A percentile compares a stretch with the other conserved stretches of the same genome.
Evolutionary conservation across 2,797 vertebrate species (phyloP).

Genomic region (Zenarchopterus dispar): DNA sequence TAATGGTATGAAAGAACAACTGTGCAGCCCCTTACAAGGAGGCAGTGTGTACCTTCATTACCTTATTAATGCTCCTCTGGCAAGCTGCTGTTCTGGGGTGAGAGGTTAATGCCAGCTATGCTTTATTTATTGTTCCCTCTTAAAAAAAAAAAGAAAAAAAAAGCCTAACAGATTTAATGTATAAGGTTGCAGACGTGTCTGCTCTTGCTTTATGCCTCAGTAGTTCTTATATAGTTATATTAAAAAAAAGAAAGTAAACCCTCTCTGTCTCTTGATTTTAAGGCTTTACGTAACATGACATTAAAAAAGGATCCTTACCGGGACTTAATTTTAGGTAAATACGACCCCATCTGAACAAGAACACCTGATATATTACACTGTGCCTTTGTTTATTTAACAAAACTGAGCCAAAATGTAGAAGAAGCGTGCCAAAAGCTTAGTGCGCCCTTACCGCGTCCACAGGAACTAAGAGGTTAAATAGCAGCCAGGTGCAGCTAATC

Average conservation of each 20-base stretch:
- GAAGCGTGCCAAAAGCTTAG: no score
- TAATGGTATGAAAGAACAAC: constrained; percentile 85
- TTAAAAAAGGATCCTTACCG: background rate
- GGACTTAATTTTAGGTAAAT: background rate
- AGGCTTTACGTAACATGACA: background rate
- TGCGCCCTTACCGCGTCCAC: no score
- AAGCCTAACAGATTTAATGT: constrained; percentile 83
- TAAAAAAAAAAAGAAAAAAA: constrained; percentile 53
- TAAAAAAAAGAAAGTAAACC: background rate
- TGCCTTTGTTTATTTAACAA: no score
- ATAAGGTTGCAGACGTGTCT: constrained; percentile 78
- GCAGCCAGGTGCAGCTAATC: no score
- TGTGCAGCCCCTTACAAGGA: constrained; percentile 85
- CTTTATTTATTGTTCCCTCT: constrained; percentile 85
- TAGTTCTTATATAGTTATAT: constrained; percentile 38
- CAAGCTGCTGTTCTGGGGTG: constrained; percentile 77
- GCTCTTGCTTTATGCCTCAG: constrained; percentile 57
- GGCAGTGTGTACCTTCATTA: constrained; percentile 85
- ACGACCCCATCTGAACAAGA: no score
- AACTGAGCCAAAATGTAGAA: no score
- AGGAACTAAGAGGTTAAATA: no score
- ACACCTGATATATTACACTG: no score
- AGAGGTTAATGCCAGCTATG: constrained; percentile 84
- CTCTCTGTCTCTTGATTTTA: background rate
- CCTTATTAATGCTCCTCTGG: constrained; percentile 83